Conservation (phyloP, 2,888 invertebrate species). For the Brachycybe producta region DNA sequence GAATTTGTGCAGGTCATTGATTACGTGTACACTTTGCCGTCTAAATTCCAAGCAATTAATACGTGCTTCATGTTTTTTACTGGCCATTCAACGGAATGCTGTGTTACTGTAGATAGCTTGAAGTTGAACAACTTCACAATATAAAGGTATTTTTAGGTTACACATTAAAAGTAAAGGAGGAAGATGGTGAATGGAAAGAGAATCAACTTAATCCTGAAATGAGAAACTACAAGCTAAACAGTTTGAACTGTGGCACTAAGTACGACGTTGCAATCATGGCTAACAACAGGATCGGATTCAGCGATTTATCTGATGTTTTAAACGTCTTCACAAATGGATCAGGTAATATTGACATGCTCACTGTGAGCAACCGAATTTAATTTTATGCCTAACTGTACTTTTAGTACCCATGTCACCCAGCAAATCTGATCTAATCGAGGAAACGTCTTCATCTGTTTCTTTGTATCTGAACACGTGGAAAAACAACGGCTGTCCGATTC, state of each 20-base stretch:
- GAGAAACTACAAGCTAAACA: slow-evolving; percentile 10
- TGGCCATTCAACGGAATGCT: too few relatives aligned
- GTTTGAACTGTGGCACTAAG: slow-evolving; percentile 17
- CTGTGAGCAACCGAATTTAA: neutral
- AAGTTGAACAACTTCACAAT: too few relatives aligned
- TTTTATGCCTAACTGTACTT: neutral
- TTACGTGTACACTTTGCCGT: too few relatives aligned
- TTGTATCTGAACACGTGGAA: slow-evolving; percentile 18
- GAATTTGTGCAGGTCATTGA: too few relatives aligned
- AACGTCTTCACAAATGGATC: slow-evolving; percentile 17
- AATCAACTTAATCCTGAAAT: neutral
- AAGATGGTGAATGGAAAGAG: slow-evolving; percentile 7
- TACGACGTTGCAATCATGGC: slow-evolving; percentile 17
- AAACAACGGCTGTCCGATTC: slow-evolving; percentile 18
- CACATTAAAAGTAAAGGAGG: neutral
- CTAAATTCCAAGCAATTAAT: too few relatives aligned
- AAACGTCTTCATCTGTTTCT: slow-evolving; percentile 15
- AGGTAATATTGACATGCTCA: slow-evolving; percentile 5
- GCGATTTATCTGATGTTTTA: slow-evolving; percentile 12
- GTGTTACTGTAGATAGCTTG: too few relatives aligned
- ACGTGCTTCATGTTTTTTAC: too few relatives aligned
- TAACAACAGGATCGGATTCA: slow-evolving; percentile 16
- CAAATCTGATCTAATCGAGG: slow-evolving; percentile 18
- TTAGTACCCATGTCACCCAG: slow-evolving; percentile 16
- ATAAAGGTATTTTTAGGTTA: too few relatives aligned